These are phyloP conservation scores for Mesochorus sp. DNA, from an alignment of 2,888 invertebrate genomes.

Conservation along the genomic window DNA sequence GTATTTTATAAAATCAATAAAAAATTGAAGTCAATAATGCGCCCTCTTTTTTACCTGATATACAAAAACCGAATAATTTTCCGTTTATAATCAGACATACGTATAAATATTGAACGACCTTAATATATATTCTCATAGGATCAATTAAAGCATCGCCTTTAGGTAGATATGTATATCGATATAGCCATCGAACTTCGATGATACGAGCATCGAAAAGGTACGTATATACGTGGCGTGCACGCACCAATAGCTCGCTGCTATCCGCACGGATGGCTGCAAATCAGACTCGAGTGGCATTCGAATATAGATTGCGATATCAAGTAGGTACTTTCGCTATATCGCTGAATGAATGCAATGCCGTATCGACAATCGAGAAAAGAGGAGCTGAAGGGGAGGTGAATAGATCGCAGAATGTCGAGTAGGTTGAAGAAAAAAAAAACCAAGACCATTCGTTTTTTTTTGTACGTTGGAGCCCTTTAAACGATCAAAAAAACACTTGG, in stretches of 20 bases:
- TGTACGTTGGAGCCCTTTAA: neutral
- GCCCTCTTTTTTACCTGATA: no score
- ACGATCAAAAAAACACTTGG: conserved; percentile 1
- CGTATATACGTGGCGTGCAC: neutral
- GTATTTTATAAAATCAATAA: no score
- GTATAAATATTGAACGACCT: no score
- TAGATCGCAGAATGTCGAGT: conserved; percentile 32
- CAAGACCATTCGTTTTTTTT: neutral
- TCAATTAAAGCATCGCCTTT: conserved; percentile 39
- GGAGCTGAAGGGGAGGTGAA: conserved; percentile 13
- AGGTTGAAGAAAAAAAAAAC: conserved; percentile 22
- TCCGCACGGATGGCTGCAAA: conserved; percentile 55
- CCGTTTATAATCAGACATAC: no score
- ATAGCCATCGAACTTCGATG: conserved; percentile 50
- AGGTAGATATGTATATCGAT: neutral
- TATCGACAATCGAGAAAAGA: conserved; percentile 14
- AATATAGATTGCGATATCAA: conserved; percentile 65
- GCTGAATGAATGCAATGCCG: conserved; percentile 53
- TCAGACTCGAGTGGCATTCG: conserved; percentile 63
- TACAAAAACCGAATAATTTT: no score
- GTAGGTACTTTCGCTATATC: conserved; percentile 51
- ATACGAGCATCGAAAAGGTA: conserved; percentile 51
- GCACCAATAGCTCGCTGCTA: conserved; percentile 1
- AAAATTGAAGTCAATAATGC: no score
- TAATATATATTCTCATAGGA: conserved; percentile 30